Conservation (phyloP, 2,888 invertebrate genomes). For the Leptura quadrifasciata region DNA sequence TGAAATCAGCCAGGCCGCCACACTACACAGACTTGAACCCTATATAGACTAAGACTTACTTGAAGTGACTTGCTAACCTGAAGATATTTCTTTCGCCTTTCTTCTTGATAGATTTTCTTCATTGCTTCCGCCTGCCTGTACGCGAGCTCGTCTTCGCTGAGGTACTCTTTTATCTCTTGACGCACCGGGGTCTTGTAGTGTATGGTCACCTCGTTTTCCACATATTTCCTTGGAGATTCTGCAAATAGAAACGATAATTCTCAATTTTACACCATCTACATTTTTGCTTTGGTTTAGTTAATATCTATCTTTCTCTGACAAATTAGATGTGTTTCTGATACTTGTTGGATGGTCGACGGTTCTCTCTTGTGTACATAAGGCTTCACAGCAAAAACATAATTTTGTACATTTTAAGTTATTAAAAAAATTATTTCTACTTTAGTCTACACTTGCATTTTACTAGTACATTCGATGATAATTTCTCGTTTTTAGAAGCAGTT, state of each 20-base stretch:
- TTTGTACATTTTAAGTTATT: too few species aligned
- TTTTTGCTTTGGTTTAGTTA: too few species aligned
- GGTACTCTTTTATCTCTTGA: constrained; percentile 88
- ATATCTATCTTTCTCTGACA: too few species aligned
- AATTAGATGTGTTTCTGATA: too few species aligned
- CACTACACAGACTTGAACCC: constrained; percentile 51
- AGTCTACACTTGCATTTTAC: too few species aligned
- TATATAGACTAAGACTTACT: constrained; percentile 59
- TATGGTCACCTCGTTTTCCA: constrained; percentile 95
- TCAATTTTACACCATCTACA: too few species aligned
- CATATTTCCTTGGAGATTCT: constrained; percentile 93
- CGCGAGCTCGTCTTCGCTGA: constrained; percentile 92
- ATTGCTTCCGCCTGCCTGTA: constrained; percentile 92
- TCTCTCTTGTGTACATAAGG: too few species aligned
- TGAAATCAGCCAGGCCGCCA: constrained; percentile 50
- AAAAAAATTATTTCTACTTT: too few species aligned
- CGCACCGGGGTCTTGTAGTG: constrained; percentile 93
- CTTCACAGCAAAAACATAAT: too few species aligned
- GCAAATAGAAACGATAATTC: not conserved
- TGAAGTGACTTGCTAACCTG: constrained; percentile 77
- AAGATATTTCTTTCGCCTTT: constrained; percentile 91
- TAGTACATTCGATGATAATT: too few species aligned
- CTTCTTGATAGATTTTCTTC: constrained; percentile 92
- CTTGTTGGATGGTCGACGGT: too few species aligned
- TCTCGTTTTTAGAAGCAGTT: too few species aligned